These are phyloP conservation scores for Hemichromis elongatus DNA, from an alignment of 2,113 vertebrate genomes.

Conservation along the genomic window DNA sequence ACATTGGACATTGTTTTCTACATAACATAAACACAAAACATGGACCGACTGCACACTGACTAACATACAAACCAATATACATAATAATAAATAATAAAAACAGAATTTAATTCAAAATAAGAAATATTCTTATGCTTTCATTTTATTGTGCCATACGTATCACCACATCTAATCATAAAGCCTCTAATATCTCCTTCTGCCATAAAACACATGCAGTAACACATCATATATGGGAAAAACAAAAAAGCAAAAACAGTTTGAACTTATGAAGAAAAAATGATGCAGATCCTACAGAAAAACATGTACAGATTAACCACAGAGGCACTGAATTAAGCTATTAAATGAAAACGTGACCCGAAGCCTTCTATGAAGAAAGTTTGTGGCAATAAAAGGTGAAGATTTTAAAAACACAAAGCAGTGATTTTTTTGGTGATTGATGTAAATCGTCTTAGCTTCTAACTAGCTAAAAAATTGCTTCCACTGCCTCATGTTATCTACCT, in stretches of 20 bases:
- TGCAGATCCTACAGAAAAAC: neutral
- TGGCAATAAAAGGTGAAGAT: neutral
- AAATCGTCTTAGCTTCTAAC: neutral
- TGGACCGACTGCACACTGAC: neutral
- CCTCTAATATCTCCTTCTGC: neutral
- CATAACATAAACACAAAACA: neutral
- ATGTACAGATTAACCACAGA: neutral
- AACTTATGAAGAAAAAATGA: neutral
- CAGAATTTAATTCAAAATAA: neutral
- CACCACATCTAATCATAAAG: neutral
- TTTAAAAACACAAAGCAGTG: neutral
- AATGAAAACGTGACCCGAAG: neutral
- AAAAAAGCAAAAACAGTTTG: neutral
- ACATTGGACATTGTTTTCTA: neutral
- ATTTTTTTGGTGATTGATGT: neutral
- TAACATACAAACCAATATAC: neutral
- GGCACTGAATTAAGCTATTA: neutral
- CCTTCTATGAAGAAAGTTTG: neutral
- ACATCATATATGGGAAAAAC: fast-evolving
- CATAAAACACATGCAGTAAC: neutral
- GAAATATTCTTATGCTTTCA: neutral
- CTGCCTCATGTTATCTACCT: fast-evolving
- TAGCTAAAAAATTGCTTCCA: fast-evolving
- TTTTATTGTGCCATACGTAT: constrained; percentile 37
- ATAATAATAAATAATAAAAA: neutral